phyloP scores from a whole-genome alignment of 2,888 invertebrate species.

The Agrenia bidenticulata region DNA sequence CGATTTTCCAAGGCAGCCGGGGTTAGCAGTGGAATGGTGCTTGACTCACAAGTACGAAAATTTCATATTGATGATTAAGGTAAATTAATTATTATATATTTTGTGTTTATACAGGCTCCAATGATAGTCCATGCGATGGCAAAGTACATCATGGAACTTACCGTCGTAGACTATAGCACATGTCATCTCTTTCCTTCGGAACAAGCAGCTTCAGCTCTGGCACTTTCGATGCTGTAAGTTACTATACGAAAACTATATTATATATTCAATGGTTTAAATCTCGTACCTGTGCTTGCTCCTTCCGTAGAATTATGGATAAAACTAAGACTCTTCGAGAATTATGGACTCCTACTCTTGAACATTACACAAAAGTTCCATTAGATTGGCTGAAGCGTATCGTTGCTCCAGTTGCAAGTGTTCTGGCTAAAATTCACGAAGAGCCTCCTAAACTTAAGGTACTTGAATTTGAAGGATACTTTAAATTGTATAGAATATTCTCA shows the following conservation, averaged over 20 bases:
- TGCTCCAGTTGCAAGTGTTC: slow-evolving; percentile 67
- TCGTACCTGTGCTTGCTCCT: no score
- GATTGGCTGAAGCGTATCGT: slow-evolving; percentile 70
- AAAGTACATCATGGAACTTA: slow-evolving; percentile 87
- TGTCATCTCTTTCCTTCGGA: slow-evolving; percentile 77
- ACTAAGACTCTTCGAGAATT: slow-evolving; percentile 58
- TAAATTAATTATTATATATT: background rate
- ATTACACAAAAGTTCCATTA: slow-evolving; percentile 74
- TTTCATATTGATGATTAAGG: background rate
- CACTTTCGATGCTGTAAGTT: slow-evolving; percentile 67
- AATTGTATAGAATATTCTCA: no score
- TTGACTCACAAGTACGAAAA: background rate
- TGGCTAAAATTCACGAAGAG: slow-evolving; percentile 64
- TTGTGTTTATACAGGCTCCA: slow-evolving; percentile 62
- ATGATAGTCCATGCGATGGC: slow-evolving; percentile 73
- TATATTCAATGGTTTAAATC: no score
- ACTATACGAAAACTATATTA: no score
- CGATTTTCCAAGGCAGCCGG: slow-evolving; percentile 67
- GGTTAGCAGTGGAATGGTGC: slow-evolving; percentile 53
- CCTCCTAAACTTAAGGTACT: slow-evolving; percentile 68
- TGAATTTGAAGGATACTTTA: no score
- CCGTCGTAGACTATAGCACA: slow-evolving; percentile 77
- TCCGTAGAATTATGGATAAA: slow-evolving; percentile 53
- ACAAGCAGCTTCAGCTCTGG: slow-evolving; percentile 77
- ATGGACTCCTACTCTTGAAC: slow-evolving; percentile 74